Conservation (phyloP, 2,797 vertebrate species). For the Artibeus jamaicensis region DNA sequence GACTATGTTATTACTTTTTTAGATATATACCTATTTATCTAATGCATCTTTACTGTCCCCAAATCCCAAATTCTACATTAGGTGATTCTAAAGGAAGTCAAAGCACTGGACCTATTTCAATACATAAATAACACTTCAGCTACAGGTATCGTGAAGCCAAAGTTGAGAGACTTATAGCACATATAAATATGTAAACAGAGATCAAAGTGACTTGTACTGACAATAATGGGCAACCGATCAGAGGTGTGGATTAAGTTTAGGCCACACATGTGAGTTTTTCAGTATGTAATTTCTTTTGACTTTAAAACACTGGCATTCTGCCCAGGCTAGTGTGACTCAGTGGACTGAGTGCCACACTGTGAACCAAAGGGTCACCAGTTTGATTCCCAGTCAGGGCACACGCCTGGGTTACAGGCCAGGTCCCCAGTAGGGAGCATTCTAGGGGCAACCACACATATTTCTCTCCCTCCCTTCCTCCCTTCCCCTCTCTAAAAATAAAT, state of each 20-base stretch:
- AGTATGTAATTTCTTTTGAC: neutral
- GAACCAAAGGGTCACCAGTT: too few relatives aligned
- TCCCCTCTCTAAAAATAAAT: too few relatives aligned
- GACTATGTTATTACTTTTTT: neutral
- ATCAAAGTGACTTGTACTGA: neutral
- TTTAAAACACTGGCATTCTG: conserved; percentile 32
- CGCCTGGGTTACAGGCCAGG: too few relatives aligned
- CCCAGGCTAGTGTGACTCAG: too few relatives aligned
- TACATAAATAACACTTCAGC: conserved; percentile 14
- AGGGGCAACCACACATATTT: too few relatives aligned
- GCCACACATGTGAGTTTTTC: conserved; percentile 7
- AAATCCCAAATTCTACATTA: conserved; percentile 24
- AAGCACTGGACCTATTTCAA: neutral
- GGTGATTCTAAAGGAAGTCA: neutral
- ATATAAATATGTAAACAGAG: neutral
- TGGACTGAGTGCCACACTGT: too few relatives aligned
- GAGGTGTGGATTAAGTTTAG: neutral
- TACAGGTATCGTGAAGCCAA: neutral
- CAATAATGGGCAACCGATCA: conserved; percentile 24
- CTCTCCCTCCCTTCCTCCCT: too few relatives aligned
- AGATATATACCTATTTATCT: neutral
- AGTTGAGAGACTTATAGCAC: neutral
- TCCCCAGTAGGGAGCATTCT: too few relatives aligned
- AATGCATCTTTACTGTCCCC: conserved; percentile 1
- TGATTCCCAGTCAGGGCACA: too few relatives aligned